These are phyloP conservation scores for Torymus aiolomorphi DNA, from an alignment of 2,888 invertebrate genomes.

Conservation along the genomic window DNA sequence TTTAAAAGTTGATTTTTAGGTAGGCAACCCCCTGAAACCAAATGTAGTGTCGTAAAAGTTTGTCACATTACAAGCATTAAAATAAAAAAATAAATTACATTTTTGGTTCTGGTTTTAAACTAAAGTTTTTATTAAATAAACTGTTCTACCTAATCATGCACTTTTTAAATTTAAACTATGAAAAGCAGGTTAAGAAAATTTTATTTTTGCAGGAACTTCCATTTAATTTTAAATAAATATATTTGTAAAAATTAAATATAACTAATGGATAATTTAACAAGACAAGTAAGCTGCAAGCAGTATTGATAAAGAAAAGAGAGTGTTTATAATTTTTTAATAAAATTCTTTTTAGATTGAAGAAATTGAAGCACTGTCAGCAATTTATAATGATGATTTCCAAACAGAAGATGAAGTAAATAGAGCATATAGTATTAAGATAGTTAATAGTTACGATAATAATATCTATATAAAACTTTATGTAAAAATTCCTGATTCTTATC, in stretches of 20 bases:
- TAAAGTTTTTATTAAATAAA: too few species aligned
- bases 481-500: constrained; percentile 82
- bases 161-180: too few species aligned
- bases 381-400: constrained; percentile 84
- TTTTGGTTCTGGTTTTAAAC: too few species aligned
- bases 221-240: constrained; percentile 59
- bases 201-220: too few species aligned
- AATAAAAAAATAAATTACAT: too few species aligned
- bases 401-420: constrained; percentile 78
- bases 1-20: too few species aligned
- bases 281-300: constrained; percentile 44
- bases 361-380: constrained; percentile 84
- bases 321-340: not conserved
- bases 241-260: not conserved
- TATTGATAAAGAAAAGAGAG: not conserved
- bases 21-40: too few species aligned
- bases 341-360: constrained; percentile 79
- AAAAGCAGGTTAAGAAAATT: too few species aligned
- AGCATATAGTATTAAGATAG: constrained; percentile 80
- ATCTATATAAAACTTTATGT: constrained; percentile 78
- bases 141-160: too few species aligned
- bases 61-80: too few species aligned
- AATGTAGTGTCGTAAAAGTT: too few species aligned
- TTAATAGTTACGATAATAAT: constrained; percentile 74
- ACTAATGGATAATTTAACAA: constrained; percentile 48